Evolutionary conservation across 1,140 invertebrate species (phyloP).

Genomic region (Drosophila busckii): DNA sequence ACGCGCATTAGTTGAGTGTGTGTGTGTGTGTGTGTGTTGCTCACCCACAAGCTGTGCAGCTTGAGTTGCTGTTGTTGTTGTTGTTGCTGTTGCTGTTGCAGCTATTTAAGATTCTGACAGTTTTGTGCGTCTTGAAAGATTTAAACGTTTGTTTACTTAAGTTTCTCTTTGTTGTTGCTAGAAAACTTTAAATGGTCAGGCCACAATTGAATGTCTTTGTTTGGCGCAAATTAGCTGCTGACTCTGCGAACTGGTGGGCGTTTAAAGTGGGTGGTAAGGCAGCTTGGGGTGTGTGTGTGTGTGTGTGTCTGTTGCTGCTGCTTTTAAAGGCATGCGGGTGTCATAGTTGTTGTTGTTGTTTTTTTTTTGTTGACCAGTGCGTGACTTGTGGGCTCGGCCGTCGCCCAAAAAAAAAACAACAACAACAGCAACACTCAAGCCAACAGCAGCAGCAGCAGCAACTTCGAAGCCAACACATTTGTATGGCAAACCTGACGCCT

Average conservation of each 20-base stretch:
- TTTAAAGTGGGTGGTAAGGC: background rate
- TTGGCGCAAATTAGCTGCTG: constrained; percentile 57
- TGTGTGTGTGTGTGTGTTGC: background rate
- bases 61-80: background rate
- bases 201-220: constrained; percentile 65
- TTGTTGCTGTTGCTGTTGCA: constrained; percentile 1
- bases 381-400: constrained; percentile 67
- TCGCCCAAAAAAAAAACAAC: constrained; percentile 5
- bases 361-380: constrained; percentile 59
- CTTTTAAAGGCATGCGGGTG: too few species aligned
- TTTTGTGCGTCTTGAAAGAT: constrained; percentile 18
- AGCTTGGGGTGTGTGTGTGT: background rate
- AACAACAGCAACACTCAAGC: background rate
- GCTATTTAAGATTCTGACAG: constrained; percentile 22
- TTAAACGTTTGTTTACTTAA: constrained; percentile 21
- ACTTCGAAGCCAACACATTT: constrained; percentile 6
- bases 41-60: constrained; percentile 21
- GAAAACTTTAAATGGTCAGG: constrained; percentile 25
- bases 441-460: background rate
- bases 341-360: constrained; percentile 32
- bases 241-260: too few species aligned
- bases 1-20: constrained; percentile 41
- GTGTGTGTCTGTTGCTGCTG: too few species aligned
- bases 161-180: constrained; percentile 20
- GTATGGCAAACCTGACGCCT: constrained; percentile 26